Base-by-base conservation (phyloP, 2,888 invertebrate species). In the Phyllotreta cruciferae region DNA sequence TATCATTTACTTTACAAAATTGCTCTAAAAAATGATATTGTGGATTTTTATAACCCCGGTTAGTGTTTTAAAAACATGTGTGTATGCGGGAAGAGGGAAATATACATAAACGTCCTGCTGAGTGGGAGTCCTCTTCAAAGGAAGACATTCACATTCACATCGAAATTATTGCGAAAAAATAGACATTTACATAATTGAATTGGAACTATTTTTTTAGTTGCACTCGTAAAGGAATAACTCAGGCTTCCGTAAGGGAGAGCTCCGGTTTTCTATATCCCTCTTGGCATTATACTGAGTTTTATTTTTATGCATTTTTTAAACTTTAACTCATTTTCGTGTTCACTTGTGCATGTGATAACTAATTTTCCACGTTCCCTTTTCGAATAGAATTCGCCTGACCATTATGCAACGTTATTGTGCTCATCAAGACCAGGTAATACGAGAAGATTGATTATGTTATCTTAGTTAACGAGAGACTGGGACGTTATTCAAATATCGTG, bases 1-100 rank as follows among this genome's bases (percentile, higher is more conserved):
- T 77, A 75, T 79, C 80, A 80, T 80, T 80, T 80, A 80, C 75
- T 78, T 76, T 74, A 76, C 76, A 78, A 76, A 79, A 80, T 79
- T 75, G 78, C 76, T 75, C 67, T 68, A 74, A 78, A 78, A 78
- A 78, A 78, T 77, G 76, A 73, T 75, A 75, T 76, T 77, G 76
- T 70, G 73, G 73, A 74, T 72, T 73, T 77, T 77, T 77, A 76
- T 76, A 73, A 72, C 72, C 69, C 67, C 71, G 69, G 71, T 72
- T 73, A 71, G 73, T 74, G 70, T 72, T 74, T 73, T 71, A 71
- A 73, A 71, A 76, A 74, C 75, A 74, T 75, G 75, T 75, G 75
- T 74, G 73, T 73, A 72, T 73, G 70, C 68, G 56, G 68, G 69
- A 72, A 71, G 69, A 70, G 67, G 68, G 68, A 72, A 67, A 66